phyloP scores from a whole-genome alignment of 2,113 vertebrate species.

The Diphyllodes magnificus region DNA sequence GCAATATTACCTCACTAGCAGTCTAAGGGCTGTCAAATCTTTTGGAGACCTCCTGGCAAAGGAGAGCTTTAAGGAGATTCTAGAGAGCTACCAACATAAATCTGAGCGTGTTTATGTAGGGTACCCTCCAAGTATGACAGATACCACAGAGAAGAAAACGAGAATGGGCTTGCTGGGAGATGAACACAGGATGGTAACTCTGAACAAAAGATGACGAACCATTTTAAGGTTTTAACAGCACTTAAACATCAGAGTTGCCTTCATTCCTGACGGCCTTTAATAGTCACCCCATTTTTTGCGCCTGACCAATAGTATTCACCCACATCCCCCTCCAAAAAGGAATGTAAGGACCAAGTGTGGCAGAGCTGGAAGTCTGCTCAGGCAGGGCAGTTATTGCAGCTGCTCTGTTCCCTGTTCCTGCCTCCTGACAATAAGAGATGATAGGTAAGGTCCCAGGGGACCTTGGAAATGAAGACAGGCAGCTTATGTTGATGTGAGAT shows the following conservation, averaged over 20 bases:
- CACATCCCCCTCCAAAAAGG: background rate
- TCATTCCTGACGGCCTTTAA: background rate
- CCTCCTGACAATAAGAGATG: slow-evolving; percentile 36
- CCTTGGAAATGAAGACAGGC: slow-evolving; percentile 34
- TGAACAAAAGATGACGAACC: background rate
- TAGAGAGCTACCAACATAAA: background rate
- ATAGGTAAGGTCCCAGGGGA: background rate
- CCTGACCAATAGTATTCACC: background rate
- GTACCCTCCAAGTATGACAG: background rate
- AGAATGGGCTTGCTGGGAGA: background rate
- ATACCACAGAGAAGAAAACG: background rate
- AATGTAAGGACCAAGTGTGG: background rate
- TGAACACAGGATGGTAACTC: background rate
- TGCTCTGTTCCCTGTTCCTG: background rate
- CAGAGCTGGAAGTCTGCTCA: background rate
- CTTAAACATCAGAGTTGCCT: background rate
- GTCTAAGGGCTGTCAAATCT: background rate
- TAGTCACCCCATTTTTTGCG: background rate
- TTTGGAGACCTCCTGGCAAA: background rate
- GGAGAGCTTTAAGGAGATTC: background rate
- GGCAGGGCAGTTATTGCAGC: background rate
- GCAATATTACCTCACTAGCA: background rate
- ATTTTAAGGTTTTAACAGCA: background rate
- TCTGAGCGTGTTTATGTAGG: background rate
- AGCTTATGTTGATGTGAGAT: slow-evolving; percentile 23